These are phyloP conservation scores for Mustela nigripes DNA, from an alignment of 2,113 vertebrate genomes.

Conservation along the genomic window DNA sequence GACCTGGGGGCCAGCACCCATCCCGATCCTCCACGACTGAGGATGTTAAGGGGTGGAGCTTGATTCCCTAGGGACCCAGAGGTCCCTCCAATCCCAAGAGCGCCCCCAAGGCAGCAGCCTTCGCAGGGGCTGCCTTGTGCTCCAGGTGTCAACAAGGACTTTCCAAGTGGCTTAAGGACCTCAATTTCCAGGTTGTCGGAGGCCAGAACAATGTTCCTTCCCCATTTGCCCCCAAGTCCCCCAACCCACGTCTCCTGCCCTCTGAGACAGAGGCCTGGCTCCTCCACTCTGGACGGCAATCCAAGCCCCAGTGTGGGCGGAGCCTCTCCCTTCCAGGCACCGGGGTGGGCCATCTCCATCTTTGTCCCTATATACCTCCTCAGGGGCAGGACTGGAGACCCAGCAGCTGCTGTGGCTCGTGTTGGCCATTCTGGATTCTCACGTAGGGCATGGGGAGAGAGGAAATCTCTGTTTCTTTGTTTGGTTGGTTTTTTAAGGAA, in stretches of 20 bases:
- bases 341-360: background rate
- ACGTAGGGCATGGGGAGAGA: background rate
- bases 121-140: background rate
- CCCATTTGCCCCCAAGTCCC: background rate
- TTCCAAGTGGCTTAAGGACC: background rate
- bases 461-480: background rate
- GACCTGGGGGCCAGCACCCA: too few species aligned
- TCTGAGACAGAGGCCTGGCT: background rate
- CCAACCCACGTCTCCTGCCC: too few species aligned
- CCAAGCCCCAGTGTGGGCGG: background rate
- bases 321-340: background rate
- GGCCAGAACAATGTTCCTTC: background rate
- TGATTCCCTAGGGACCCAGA: background rate
- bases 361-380: background rate
- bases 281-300: background rate
- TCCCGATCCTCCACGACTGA: background rate
- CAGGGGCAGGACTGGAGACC: background rate
- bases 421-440: background rate
- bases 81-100: background rate
- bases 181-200: background rate
- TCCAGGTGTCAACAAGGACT: background rate
- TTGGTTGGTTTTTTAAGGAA: background rate
- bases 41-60: background rate
- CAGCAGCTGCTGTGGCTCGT: accelerated
- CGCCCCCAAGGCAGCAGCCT: background rate